Evolutionary conservation across 23 tunicate genomes (phyloP), one percentile per base, ranked within the genome.

Genomic region (Ascidia mentula): DNA sequence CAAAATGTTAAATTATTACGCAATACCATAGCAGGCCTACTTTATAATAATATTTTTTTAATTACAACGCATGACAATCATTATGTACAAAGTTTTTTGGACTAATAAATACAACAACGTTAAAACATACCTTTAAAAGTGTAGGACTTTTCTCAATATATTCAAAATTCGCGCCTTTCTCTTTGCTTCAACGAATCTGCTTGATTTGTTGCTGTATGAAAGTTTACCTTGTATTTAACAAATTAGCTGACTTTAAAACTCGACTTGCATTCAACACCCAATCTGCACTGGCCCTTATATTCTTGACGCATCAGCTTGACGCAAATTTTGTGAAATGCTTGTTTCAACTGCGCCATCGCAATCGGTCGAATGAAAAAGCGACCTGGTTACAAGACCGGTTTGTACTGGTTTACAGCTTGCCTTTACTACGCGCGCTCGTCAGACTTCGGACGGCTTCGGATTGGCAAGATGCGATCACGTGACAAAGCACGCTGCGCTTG

Each of bases 361-460:
- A 5, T 53, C 65, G 65, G 13, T 1, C 65, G 65, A 53, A 53
- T 53, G 24, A n/a, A 53, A 53, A 53, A 53, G 65, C 65, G 65
- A 28, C 65, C 65, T 53, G 65, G 65, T 53, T 53, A 53, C 12
- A 53, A 79, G 83, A 79, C 83, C 83, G 83, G 83, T 79, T 79
- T 32, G 59, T 42, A 79, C 83, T 79, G 83, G 83, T 79, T 79
- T 79, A 35, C 74, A 65, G 73, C 74, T 60, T 34, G 42, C 69
- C 69, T 9, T 46, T 40, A 46, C 80, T 53, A 53, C 65, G 65
- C 65, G 65, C 65, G 65, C 24, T 53, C 65, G 65, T 53, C 7
- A 53, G 65, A 53, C 65, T 53, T 53, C 65, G 65, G 65, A 9
- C 22, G 24, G 13, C 65, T 53, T 53, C 65, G 65, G 65, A 53